These are phyloP conservation scores for Argyresthia goedartella DNA, from an alignment of 2,888 invertebrate genomes.

Conservation along the genomic window DNA sequence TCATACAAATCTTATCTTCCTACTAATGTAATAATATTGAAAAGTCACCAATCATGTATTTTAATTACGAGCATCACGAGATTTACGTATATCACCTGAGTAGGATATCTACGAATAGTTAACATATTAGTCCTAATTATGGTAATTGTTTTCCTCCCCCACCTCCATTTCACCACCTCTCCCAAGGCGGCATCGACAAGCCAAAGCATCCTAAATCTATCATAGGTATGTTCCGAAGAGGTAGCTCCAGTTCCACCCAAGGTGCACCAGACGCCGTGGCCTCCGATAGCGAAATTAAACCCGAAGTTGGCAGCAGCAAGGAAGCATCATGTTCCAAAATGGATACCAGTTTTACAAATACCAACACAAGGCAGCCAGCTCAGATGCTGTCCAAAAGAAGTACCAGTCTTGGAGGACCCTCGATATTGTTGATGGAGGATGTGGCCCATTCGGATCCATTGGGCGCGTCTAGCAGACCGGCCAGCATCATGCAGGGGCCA, in stretches of 20 bases:
- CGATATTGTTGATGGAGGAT: conserved; percentile 74
- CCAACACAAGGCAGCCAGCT: conserved; percentile 43
- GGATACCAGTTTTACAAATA: conserved; percentile 24
- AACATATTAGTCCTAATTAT: no score
- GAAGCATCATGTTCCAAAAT: conserved; percentile 56
- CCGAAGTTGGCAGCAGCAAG: conserved; percentile 46
- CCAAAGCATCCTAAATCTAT: conserved; percentile 88
- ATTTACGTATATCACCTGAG: no score
- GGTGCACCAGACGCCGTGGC: conserved; percentile 61
- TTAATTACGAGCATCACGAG: no score
- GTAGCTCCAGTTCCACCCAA: conserved; percentile 81
- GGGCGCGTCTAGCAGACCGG: conserved; percentile 72
- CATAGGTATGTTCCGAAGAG: conserved; percentile 89
- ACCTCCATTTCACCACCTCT: conserved; percentile 18
- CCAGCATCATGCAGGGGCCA: conserved; percentile 70
- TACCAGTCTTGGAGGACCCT: conserved; percentile 57
- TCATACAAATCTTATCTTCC: no score
- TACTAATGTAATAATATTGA: no score
- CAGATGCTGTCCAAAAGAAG: conserved; percentile 55
- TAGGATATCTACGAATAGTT: no score
- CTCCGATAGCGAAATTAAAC: conserved; percentile 68
- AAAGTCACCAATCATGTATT: no score
- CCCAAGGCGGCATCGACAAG: conserved; percentile 85
- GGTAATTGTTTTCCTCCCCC: conserved; percentile 31
- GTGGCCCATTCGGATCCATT: conserved; percentile 72